phyloP scores from a whole-genome alignment of 1,140 invertebrate species.

The Pachypeltis micranthus region DNA sequence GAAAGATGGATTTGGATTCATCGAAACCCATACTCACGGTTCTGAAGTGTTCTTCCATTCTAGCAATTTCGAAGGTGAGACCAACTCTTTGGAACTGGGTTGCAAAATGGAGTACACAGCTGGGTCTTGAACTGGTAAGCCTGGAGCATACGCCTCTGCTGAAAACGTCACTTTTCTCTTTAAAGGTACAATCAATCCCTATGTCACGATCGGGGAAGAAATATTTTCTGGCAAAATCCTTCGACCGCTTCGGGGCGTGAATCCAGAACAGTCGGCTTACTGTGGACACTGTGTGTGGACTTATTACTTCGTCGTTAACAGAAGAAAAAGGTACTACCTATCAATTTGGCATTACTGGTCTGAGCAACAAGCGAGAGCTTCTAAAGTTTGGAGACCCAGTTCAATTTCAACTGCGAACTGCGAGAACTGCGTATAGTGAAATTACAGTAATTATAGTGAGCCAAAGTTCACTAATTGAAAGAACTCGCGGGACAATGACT shows the following conservation, averaged over 20 bases:
- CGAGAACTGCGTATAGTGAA: no score
- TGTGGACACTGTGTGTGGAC: no score
- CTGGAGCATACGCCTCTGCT: constrained; percentile 74
- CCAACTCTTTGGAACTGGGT: constrained; percentile 69
- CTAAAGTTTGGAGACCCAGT: constrained; percentile 80
- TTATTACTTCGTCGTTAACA: constrained; percentile 42
- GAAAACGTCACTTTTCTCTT: constrained; percentile 74
- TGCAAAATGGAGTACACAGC: constrained; percentile 86
- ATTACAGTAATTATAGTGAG: no score
- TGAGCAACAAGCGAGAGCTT: constrained; percentile 83
- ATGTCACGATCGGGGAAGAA: constrained; percentile 50
- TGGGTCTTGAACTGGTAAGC: constrained; percentile 52
- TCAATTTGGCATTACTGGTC: constrained; percentile 86
- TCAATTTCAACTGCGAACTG: constrained; percentile 64
- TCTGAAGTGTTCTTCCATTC: constrained; percentile 95
- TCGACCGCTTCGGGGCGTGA: constrained; percentile 75
- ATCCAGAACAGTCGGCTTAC: constrained; percentile 87
- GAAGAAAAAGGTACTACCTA: constrained; percentile 36
- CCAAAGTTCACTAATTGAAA: no score
- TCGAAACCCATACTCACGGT: constrained; percentile 85
- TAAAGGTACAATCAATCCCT: constrained; percentile 58
- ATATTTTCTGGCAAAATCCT: constrained; percentile 69
- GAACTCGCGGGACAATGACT: no score
- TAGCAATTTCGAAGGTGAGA: constrained; percentile 75
- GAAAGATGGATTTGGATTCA: constrained; percentile 95